Conservation (phyloP, 1,140 invertebrate species). For the Stegodyphus mimosarum region DNA sequence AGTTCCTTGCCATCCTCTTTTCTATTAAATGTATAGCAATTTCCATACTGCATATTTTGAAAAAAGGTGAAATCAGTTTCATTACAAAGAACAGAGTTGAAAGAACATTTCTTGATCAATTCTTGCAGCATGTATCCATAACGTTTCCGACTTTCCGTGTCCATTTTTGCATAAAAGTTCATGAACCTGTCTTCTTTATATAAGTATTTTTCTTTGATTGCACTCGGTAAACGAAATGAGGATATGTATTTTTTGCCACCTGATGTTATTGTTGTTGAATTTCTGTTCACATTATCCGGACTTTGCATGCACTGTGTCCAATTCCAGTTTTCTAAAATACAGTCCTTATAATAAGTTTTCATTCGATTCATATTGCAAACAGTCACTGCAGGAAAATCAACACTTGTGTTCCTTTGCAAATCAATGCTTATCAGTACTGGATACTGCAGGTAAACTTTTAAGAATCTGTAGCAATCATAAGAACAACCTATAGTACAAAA, state of each 20-base stretch:
- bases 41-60: constrained; percentile 12
- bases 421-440: constrained; percentile 11
- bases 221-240: not conserved
- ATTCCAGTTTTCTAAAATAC: not conserved
- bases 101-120: constrained; percentile 1
- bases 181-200: not conserved
- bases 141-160: not conserved
- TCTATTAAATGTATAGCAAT: constrained; percentile 20
- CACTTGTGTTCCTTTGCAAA: not conserved
- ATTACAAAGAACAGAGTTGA: not conserved
- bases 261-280: not conserved
- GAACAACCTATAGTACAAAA: not conserved
- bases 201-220: not conserved
- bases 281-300: not conserved
- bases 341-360: not conserved
- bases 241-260: not conserved
- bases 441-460: constrained; percentile 4
- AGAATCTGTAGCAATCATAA: constrained; percentile 10
- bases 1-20: no score
- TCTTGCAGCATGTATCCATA: not conserved
- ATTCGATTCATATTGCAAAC: constrained; percentile 35
- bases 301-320: not conserved
- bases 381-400: constrained; percentile 28
- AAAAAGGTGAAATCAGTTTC: not conserved
- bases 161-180: not conserved